Evolutionary conservation across 2,797 vertebrate species (phyloP).

Genomic region (Pangasius larnaudii): DNA sequence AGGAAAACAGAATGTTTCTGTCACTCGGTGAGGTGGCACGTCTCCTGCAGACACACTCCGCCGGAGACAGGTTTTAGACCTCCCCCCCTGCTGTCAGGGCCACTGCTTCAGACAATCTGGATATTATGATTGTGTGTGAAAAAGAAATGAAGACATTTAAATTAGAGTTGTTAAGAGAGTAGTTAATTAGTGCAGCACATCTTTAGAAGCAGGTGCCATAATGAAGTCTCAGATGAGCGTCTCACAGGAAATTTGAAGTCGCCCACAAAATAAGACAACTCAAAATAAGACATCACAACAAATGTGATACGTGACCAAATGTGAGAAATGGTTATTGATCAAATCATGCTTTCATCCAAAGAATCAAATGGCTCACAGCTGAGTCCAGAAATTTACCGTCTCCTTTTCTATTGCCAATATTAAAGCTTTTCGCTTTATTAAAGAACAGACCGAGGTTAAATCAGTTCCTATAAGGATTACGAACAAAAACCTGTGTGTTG

Average conservation of each 20-base stretch:
- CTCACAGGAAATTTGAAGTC: neutral
- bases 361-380: constrained; percentile 41
- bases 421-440: neutral
- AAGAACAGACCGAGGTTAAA: neutral
- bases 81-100: neutral
- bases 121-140: neutral
- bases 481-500: neutral
- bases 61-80: constrained; percentile 62
- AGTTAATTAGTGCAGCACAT: constrained; percentile 10
- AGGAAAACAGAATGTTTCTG: constrained; percentile 58
- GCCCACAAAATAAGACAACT: neutral
- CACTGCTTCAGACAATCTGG: neutral
- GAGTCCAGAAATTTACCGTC: constrained; percentile 35
- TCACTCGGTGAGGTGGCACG: constrained; percentile 67
- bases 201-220: constrained; percentile 17
- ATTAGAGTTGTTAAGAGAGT: constrained; percentile 19
- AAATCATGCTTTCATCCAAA: constrained; percentile 4
- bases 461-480: too few relatives aligned
- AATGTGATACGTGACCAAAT: constrained; percentile 14
- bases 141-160: neutral
- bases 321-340: constrained; percentile 49
- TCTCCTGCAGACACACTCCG: constrained; percentile 68
- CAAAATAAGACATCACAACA: constrained; percentile 40
- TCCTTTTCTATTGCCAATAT: constrained; percentile 5
- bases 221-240: neutral